phyloP scores from a whole-genome alignment of 2,797 vertebrate genomes.

The Hypotaenidia okinawae region DNA sequence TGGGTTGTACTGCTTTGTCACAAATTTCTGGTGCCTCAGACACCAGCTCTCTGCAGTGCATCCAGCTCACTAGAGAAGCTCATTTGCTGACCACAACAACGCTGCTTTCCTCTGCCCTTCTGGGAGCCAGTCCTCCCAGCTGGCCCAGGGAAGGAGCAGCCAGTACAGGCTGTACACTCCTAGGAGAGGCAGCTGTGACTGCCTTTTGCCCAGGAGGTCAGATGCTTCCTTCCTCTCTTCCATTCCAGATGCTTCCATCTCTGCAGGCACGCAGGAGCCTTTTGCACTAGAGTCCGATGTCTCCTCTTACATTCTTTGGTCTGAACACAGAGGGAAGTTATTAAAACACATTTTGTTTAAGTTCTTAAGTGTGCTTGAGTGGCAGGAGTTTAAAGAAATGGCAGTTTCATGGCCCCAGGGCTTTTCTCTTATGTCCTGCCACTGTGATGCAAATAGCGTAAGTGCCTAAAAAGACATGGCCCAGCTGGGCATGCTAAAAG shows the following conservation, averaged over 20 bases:
- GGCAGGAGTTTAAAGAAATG: conserved; percentile 1
- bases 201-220: neutral
- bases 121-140: neutral
- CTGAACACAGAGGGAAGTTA: neutral
- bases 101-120: neutral
- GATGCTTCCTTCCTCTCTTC: neutral
- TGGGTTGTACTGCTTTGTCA: neutral
- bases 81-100: neutral
- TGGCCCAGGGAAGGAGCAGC: rapidly evolving
- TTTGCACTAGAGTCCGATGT: neutral
- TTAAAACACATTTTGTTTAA: conserved; percentile 1
- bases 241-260: neutral
- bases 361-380: neutral
- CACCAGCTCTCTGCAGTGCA: neutral
- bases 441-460: neutral
- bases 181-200: neutral
- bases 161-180: rapidly evolving
- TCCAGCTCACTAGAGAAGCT: neutral
- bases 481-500: neutral
- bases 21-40: neutral
- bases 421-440: neutral
- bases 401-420: conserved; percentile 21
- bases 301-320: neutral
- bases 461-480: neutral
- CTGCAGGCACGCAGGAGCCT: neutral